phyloP scores from a whole-genome alignment of 2,797 vertebrate genomes.

The Sebastiscus albofasciatus region DNA sequence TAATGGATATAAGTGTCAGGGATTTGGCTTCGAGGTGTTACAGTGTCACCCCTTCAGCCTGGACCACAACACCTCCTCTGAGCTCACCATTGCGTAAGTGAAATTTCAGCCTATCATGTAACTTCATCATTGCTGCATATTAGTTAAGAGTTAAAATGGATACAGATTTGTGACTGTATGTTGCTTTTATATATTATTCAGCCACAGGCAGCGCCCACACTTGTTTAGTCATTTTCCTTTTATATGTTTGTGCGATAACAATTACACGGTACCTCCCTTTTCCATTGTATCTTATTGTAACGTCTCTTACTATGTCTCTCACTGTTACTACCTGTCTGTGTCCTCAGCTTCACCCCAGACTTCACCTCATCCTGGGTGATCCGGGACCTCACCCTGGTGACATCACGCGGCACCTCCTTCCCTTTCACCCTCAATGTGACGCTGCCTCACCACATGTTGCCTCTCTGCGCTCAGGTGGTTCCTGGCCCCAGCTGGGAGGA shows the following conservation, averaged over 20 bases:
- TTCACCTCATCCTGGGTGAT: constrained; percentile 99
- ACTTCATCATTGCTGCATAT: neutral
- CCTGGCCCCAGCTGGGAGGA: constrained; percentile 98
- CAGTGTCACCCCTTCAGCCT: constrained; percentile 91
- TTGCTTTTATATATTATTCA: neutral
- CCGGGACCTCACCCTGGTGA: constrained; percentile 91
- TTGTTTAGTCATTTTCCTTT: neutral
- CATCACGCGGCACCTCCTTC: constrained; percentile 89
- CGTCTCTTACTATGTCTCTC: neutral
- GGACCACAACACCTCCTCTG: constrained; percentile 90
- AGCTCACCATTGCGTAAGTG: constrained; percentile 96
- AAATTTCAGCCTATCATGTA: neutral
- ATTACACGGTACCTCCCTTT: neutral
- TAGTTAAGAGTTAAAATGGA: neutral
- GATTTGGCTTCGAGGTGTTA: constrained; percentile 96
- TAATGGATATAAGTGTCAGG: constrained; percentile 96
- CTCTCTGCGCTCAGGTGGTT: constrained; percentile 94
- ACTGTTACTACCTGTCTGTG: neutral
- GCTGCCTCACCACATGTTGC: constrained; percentile 96
- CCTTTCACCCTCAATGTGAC: constrained; percentile 96
- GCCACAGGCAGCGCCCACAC: neutral
- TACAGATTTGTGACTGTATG: neutral
- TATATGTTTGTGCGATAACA: neutral
- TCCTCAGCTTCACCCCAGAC: constrained; percentile 94
- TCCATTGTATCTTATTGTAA: neutral